A percentile compares a stretch with the other conserved stretches of the same genome.
These are phyloP conservation scores for Ethmia dodecea DNA, from an alignment of 2,888 invertebrate species.

Conservation along the genomic window DNA sequence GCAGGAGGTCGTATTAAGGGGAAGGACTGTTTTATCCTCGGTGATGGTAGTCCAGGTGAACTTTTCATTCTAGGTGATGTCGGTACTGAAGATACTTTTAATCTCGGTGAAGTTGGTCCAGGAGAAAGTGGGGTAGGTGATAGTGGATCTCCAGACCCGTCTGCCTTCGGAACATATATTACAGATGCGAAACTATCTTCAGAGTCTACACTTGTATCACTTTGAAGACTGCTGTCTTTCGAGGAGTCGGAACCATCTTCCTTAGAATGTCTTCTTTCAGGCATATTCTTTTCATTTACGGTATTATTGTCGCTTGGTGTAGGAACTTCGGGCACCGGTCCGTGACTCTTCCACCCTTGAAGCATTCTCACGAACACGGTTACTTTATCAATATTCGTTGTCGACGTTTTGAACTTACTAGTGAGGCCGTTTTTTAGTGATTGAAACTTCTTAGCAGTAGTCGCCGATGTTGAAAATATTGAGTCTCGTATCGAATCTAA, in stretches of 20 bases:
- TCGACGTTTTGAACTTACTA: conserved; percentile 89
- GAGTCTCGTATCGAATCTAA: conserved; percentile 85
- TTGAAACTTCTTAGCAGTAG: conserved; percentile 85
- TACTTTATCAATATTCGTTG: conserved; percentile 89
- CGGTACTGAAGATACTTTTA: conserved; percentile 84
- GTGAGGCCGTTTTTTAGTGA: conserved; percentile 89
- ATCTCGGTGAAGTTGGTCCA: conserved; percentile 79
- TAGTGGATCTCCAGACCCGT: conserved; percentile 75
- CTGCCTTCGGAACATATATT: conserved; percentile 92
- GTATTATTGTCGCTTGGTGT: conserved; percentile 66
- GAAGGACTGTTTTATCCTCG: conserved; percentile 81
- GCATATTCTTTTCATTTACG: conserved; percentile 56
- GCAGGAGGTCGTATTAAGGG: conserved; percentile 79
- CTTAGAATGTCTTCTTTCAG: conserved; percentile 86
- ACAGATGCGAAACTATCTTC: conserved; percentile 96
- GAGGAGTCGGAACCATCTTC: conserved; percentile 94
- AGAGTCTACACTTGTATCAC: conserved; percentile 95
- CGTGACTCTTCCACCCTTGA: conserved; percentile 86
- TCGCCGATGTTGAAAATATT: conserved; percentile 83
- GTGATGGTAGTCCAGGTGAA: conserved; percentile 81
- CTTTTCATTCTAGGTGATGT: conserved; percentile 86
- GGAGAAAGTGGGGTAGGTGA: conserved; percentile 80
- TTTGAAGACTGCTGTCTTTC: conserved; percentile 93
- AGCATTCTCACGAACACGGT: conserved; percentile 91
- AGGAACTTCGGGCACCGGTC: conserved; percentile 65